These are phyloP conservation scores for Alexandromys oeconomus DNA, from an alignment of 2,797 vertebrate genomes.

Conservation along the genomic window DNA sequence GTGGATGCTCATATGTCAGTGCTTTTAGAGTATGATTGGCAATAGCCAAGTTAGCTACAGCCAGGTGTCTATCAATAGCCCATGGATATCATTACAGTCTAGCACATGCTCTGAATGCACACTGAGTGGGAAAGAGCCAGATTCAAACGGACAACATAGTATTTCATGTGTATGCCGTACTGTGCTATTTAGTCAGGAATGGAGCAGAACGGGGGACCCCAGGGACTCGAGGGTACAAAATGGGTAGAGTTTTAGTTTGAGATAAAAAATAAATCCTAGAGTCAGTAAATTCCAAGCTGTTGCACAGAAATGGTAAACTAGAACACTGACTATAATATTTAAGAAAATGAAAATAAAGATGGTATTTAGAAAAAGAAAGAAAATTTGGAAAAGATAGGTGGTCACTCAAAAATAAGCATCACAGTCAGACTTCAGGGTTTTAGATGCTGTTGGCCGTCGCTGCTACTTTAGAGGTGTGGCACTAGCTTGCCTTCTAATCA, in stretches of 20 bases:
- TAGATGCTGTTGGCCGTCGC: not conserved
- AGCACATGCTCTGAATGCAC: not conserved
- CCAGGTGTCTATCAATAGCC: not conserved
- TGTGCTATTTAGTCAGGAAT: not conserved
- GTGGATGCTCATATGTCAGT: not conserved
- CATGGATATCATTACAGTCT: not conserved
- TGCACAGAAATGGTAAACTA: not conserved
- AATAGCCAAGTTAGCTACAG: not conserved
- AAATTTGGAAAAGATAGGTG: conserved; percentile 5
- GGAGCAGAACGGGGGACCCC: not conserved
- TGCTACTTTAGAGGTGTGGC: not conserved
- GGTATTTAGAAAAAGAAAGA: not conserved
- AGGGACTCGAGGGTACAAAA: not conserved
- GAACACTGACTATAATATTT: not conserved
- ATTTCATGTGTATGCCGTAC: not conserved
- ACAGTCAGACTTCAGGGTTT: not conserved
- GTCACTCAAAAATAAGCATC: not conserved
- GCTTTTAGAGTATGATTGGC: not conserved
- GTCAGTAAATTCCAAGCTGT: not conserved
- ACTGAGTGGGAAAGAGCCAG: not conserved
- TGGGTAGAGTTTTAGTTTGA: not conserved
- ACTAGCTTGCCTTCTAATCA: no score
- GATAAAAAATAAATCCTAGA: not conserved
- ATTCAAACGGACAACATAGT: not conserved
- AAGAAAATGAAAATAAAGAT: not conserved